Evolutionary conservation across 2,888 invertebrate genomes (phyloP).

Genomic region (Lithosia quadra): DNA sequence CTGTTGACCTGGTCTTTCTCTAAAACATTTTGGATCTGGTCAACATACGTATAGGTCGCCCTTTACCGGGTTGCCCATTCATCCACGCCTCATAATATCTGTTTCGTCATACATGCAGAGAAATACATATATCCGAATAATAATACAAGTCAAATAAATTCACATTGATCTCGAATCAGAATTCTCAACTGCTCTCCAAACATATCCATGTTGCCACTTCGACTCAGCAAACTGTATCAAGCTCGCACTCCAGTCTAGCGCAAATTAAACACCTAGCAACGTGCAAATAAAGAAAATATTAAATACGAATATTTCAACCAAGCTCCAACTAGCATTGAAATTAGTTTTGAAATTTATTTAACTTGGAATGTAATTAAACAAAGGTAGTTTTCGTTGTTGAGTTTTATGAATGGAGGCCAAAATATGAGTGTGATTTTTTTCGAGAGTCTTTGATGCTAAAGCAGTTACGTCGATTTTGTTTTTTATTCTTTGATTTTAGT

Average conservation of each 20-base stretch:
- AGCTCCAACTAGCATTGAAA: slow-evolving; percentile 12
- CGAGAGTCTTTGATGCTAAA: no score
- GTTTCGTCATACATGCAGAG: no score
- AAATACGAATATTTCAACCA: slow-evolving; percentile 13
- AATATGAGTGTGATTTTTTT: no score
- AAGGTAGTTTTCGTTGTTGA: background rate
- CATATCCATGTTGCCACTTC: slow-evolving; percentile 23
- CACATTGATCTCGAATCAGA: slow-evolving; percentile 20
- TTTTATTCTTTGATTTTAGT: no score
- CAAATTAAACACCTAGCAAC: slow-evolving; percentile 29
- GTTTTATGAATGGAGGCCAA: no score
- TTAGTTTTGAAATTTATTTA: slow-evolving; percentile 4
- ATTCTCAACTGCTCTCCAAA: slow-evolving; percentile 24
- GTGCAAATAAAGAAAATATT: slow-evolving; percentile 25
- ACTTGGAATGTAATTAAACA: slow-evolving; percentile 10
- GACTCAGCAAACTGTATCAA: slow-evolving; percentile 23
- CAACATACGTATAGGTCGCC: no score
- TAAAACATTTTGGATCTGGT: no score
- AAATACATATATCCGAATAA: no score
- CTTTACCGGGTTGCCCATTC: no score
- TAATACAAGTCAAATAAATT: slow-evolving; percentile 40
- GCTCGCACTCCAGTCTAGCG: slow-evolving; percentile 17
- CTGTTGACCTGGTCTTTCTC: no score
- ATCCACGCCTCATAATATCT: no score
- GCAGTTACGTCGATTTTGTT: no score